Evolutionary conservation across 1,140 invertebrate genomes (phyloP).

Genomic region (Arion vulgaris): DNA sequence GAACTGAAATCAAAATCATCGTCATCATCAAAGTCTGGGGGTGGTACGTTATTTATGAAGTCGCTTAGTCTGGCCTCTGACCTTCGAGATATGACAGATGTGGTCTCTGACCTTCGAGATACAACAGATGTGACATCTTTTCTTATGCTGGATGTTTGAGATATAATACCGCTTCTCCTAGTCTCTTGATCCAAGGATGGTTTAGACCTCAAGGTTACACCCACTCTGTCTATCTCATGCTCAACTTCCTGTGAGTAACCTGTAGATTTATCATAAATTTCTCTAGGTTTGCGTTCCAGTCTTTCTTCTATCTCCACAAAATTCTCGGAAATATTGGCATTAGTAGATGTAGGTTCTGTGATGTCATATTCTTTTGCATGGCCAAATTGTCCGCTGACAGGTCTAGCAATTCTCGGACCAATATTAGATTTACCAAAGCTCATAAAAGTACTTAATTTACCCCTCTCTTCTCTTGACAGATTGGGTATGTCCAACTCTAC

Average conservation of each 20-base stretch:
- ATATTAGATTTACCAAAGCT: slow-evolving; percentile 1
- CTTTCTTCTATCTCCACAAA: neutral
- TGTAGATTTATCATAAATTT: neutral
- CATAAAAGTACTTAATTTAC: neutral
- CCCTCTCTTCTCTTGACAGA: neutral
- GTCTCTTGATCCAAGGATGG: neutral
- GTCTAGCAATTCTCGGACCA: neutral
- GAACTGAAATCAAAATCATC: neutral
- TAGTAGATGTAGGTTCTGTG: neutral
- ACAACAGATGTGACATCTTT: neutral
- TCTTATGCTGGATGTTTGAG: neutral
- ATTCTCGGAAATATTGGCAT: neutral
- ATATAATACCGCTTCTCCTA: neutral
- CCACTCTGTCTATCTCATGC: neutral
- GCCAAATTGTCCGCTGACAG: neutral
- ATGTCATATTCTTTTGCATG: neutral
- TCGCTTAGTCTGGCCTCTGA: neutral
- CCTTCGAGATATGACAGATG: neutral
- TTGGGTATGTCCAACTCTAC: neutral
- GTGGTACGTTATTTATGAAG: neutral
- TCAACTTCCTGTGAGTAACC: neutral
- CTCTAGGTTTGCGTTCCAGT: neutral
- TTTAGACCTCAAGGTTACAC: neutral
- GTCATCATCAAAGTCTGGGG: neutral
- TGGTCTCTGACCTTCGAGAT: neutral